A percentile compares a stretch with the other conserved stretches of the same genome.
Evolutionary conservation across 2,797 vertebrate species (phyloP).

Genomic region (Gastrophryne carolinensis): DNA sequence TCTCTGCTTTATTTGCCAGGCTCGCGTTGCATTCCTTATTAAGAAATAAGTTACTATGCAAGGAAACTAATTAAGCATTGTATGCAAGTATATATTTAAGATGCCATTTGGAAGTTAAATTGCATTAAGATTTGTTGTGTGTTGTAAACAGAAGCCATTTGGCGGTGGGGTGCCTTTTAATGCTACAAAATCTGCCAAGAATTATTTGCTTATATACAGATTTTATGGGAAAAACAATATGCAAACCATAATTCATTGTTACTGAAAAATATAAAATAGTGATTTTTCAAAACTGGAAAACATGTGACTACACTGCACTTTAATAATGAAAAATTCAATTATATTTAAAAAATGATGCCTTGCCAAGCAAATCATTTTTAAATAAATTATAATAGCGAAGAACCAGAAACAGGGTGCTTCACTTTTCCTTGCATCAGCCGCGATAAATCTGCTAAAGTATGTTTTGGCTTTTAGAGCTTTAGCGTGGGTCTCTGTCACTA

Average conservation of each 20-base stretch:
- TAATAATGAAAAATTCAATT: too few relatives aligned
- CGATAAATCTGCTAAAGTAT: too few relatives aligned
- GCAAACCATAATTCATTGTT: constrained; percentile 25
- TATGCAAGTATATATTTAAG: constrained; percentile 49
- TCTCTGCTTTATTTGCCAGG: constrained; percentile 23
- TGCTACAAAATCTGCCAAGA: constrained; percentile 63
- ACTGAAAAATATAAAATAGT: constrained; percentile 21
- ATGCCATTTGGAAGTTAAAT: constrained; percentile 50
- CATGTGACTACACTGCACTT: background rate
- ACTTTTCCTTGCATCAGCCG: too few relatives aligned
- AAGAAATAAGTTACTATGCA: constrained; percentile 42
- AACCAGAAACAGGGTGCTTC: too few relatives aligned
- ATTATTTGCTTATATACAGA: constrained; percentile 67
- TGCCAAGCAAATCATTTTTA: too few relatives aligned
- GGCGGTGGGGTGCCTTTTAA: constrained; percentile 44
- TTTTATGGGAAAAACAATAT: constrained; percentile 46
- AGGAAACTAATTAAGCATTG: constrained; percentile 51
- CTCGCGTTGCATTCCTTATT: constrained; percentile 44
- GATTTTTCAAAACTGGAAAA: background rate
- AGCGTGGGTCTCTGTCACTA: too few relatives aligned
- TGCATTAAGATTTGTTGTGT: constrained; percentile 42
- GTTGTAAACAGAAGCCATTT: constrained; percentile 42
- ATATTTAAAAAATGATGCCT: too few relatives aligned
- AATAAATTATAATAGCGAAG: too few relatives aligned
- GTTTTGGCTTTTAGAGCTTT: too few relatives aligned